phyloP scores from a whole-genome alignment of 1,140 invertebrate genomes.

The Lethrus apterus region DNA sequence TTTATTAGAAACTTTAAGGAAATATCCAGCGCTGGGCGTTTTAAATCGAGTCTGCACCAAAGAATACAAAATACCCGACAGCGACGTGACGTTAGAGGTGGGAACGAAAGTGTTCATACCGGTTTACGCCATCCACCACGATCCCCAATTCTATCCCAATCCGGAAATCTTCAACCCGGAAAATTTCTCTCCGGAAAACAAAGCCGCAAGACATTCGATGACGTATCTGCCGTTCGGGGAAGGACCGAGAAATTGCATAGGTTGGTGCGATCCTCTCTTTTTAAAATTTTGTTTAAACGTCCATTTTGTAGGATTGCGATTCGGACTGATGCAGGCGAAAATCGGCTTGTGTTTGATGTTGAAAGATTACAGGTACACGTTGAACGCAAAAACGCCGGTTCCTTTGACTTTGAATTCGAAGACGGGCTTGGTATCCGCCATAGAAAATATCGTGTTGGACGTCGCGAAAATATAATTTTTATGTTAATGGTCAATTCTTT shows the following conservation, averaged over 20 bases:
- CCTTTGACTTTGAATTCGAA: constrained; percentile 25
- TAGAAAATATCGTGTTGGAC: constrained; percentile 33
- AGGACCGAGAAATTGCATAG: constrained; percentile 53
- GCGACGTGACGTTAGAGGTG: constrained; percentile 39
- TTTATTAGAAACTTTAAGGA: constrained; percentile 43
- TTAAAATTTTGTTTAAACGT: background rate
- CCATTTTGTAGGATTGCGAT: constrained; percentile 33
- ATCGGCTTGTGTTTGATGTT: constrained; percentile 32
- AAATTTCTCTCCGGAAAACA: constrained; percentile 41
- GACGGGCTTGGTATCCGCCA: constrained; percentile 39
- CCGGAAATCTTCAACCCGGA: constrained; percentile 46
- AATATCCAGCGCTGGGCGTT: constrained; percentile 40
- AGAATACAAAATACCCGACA: constrained; percentile 42
- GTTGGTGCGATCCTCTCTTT: constrained; percentile 23
- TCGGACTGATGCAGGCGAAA: constrained; percentile 38
- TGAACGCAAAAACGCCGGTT: constrained; percentile 20
- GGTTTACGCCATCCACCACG: constrained; percentile 41
- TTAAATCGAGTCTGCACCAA: constrained; percentile 37
- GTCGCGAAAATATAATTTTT: constrained; percentile 24
- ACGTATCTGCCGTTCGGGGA: constrained; percentile 49
- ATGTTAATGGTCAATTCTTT: too few species aligned
- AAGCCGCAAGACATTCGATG: constrained; percentile 11
- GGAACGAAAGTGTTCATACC: constrained; percentile 30
- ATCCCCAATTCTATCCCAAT: constrained; percentile 39
- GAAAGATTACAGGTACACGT: constrained; percentile 25